phyloP scores from a whole-genome alignment of 2,113 vertebrate species.

The Oryzias woworae region DNA sequence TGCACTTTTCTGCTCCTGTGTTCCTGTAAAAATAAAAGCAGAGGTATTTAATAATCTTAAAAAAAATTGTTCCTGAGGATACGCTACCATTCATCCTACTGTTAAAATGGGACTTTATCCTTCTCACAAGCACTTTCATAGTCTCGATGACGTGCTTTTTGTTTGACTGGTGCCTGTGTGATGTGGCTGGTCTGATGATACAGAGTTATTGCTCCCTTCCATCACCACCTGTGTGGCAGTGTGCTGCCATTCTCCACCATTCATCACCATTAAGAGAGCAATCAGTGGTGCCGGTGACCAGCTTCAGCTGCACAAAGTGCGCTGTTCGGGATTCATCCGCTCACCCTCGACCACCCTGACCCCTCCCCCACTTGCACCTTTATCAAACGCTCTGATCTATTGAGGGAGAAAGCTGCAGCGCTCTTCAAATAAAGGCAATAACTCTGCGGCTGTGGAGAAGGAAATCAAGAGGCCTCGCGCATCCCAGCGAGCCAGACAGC shows the following conservation, averaged over 20 bases:
- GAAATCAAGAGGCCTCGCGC: conserved; percentile 43
- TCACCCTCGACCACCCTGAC: conserved; percentile 41
- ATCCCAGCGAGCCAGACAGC: conserved; percentile 27
- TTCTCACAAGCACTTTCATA: conserved; percentile 3
- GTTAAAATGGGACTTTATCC: neutral
- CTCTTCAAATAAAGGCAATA: conserved; percentile 76
- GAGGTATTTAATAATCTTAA: no score
- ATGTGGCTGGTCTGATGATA: conserved; percentile 17
- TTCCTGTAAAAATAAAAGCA: no score
- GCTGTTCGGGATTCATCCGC: conserved; percentile 52
- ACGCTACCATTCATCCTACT: conserved; percentile 2
- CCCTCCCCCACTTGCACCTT: conserved; percentile 47
- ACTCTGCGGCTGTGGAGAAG: conserved; percentile 52
- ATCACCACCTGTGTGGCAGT: conserved; percentile 29
- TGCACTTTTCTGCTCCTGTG: no score
- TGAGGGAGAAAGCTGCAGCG: conserved; percentile 52
- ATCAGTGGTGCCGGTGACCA: conserved; percentile 61
- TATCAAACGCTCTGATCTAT: conserved; percentile 77
- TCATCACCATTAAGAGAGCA: conserved; percentile 58
- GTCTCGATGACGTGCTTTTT: conserved; percentile 16
- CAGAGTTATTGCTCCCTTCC: conserved; percentile 43
- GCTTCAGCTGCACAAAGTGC: conserved; percentile 55
- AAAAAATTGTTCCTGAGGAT: neutral
- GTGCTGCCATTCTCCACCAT: conserved; percentile 33
- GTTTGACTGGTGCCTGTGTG: conserved; percentile 1